Evolutionary conservation across 2,113 vertebrate species (phyloP).

Genomic region (Colistium nudipinnis): DNA sequence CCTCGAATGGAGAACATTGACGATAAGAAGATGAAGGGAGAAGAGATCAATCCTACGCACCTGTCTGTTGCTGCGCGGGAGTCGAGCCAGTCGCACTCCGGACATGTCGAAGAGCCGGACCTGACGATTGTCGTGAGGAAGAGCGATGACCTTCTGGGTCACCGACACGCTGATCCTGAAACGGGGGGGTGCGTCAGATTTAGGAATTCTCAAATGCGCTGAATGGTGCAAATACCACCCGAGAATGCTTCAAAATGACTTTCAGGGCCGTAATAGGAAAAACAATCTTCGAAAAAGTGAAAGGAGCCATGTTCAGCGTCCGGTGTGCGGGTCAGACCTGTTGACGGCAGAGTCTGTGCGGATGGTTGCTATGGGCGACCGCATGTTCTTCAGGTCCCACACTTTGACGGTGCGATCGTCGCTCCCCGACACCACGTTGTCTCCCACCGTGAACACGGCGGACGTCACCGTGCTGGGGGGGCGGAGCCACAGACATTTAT

Average conservation of each 20-base stretch:
- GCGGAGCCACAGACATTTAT: too few relatives aligned
- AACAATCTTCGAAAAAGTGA: too few relatives aligned
- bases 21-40: too few relatives aligned
- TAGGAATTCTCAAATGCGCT: too few relatives aligned
- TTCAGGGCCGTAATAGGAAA: too few relatives aligned
- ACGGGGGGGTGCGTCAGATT: too few relatives aligned
- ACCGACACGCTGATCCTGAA: slow-evolving; percentile 95
- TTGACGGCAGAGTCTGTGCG: slow-evolving; percentile 98
- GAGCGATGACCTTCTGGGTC: slow-evolving; percentile 95
- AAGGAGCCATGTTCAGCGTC: too few relatives aligned
- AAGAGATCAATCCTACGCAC: slow-evolving; percentile 43
- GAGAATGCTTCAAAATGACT: too few relatives aligned
- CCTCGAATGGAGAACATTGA: too few relatives aligned
- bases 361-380: slow-evolving; percentile 98
- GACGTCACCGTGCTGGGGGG: slow-evolving; percentile 93
- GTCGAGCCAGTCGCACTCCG: slow-evolving; percentile 92
- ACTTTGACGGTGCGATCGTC: slow-evolving; percentile 98
- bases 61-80: slow-evolving; percentile 92
- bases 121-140: slow-evolving; percentile 98
- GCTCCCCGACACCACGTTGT: slow-evolving; percentile 97
- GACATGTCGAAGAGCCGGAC: slow-evolving; percentile 96
- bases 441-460: slow-evolving; percentile 96
- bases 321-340: slow-evolving; percentile 88
- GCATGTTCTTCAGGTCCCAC: slow-evolving; percentile 99
- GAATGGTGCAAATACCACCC: too few relatives aligned